Percentiles rank a stretch among this genome's conserved stretches.
Evolutionary conservation across 2,797 vertebrate species (phyloP).

Genomic region (Parambassis ranga): DNA sequence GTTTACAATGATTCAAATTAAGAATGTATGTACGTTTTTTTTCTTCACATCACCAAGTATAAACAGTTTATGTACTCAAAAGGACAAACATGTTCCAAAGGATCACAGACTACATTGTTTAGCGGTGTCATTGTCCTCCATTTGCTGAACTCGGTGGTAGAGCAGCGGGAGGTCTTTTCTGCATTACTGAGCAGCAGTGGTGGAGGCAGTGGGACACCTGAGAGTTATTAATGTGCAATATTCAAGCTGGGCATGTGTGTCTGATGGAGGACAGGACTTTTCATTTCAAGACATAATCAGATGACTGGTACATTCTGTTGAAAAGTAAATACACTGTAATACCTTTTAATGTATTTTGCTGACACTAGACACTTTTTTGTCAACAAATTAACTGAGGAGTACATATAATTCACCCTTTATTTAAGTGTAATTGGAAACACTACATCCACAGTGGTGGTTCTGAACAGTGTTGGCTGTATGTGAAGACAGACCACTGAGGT

Average conservation of each 20-base stretch:
- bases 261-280: constrained; percentile 22
- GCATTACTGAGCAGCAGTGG: neutral
- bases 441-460: constrained; percentile 32
- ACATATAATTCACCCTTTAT: constrained; percentile 42
- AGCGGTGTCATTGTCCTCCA: constrained; percentile 24
- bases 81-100: constrained; percentile 24
- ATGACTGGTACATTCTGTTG: constrained; percentile 36
- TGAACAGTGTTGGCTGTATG: constrained; percentile 26
- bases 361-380: constrained; percentile 67
- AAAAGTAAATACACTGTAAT: constrained; percentile 71
- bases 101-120: constrained; percentile 25
- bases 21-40: constrained; percentile 44
- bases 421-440: constrained; percentile 46
- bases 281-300: constrained; percentile 38
- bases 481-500: constrained; percentile 18
- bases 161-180: constrained; percentile 43
- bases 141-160: constrained; percentile 8
- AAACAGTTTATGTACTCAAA: constrained; percentile 6
- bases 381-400: constrained; percentile 47
- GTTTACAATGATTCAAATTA: constrained; percentile 27
- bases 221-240: constrained; percentile 74
- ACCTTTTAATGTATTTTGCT: constrained; percentile 66
- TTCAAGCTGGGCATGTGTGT: constrained; percentile 44
- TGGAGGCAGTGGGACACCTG: constrained; percentile 25
- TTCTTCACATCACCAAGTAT: constrained; percentile 4